Evolutionary conservation across 2,888 invertebrate species (phyloP).

Genomic region (Tetranychus piercei): DNA sequence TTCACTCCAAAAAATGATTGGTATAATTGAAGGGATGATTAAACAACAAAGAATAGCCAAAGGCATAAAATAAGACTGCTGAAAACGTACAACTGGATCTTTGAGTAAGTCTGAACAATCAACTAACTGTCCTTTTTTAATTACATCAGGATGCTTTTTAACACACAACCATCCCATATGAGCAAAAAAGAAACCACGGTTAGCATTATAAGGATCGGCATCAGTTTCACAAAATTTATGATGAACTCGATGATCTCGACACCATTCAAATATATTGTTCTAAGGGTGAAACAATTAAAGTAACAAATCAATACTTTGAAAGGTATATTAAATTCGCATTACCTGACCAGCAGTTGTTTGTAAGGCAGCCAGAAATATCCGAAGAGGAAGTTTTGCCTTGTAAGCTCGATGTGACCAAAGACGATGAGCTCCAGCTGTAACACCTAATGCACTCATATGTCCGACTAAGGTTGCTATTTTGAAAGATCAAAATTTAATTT

Average conservation of each 20-base stretch:
- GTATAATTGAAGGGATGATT: slow-evolving; percentile 48
- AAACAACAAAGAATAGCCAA: slow-evolving; percentile 35
- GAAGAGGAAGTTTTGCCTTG: slow-evolving; percentile 14
- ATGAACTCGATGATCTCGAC: slow-evolving; percentile 33
- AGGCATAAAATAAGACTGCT: slow-evolving; percentile 33
- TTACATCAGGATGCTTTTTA: slow-evolving; percentile 27
- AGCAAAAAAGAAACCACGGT: slow-evolving; percentile 22
- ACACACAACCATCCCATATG: slow-evolving; percentile 24
- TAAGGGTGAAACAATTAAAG: slow-evolving; percentile 20
- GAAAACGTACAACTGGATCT: slow-evolving; percentile 25
- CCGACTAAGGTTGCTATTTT: not conserved
- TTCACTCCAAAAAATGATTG: slow-evolving; percentile 68
- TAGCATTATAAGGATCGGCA: slow-evolving; percentile 26
- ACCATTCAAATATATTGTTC: slow-evolving; percentile 34
- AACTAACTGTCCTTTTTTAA: slow-evolving; percentile 24
- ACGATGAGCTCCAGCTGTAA: slow-evolving; percentile 15
- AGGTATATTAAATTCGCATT: not conserved
- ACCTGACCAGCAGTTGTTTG: slow-evolving; percentile 14
- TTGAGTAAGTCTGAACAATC: slow-evolving; percentile 23
- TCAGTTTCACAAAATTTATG: slow-evolving; percentile 32
- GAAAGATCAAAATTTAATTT: too few species aligned
- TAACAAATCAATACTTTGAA: not conserved
- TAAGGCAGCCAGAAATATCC: slow-evolving; percentile 10
- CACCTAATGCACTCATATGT: not conserved
- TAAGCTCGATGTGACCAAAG: slow-evolving; percentile 21